phyloP scores from a whole-genome alignment of 2,888 invertebrate genomes.

The Lasioglossum lativentre region DNA sequence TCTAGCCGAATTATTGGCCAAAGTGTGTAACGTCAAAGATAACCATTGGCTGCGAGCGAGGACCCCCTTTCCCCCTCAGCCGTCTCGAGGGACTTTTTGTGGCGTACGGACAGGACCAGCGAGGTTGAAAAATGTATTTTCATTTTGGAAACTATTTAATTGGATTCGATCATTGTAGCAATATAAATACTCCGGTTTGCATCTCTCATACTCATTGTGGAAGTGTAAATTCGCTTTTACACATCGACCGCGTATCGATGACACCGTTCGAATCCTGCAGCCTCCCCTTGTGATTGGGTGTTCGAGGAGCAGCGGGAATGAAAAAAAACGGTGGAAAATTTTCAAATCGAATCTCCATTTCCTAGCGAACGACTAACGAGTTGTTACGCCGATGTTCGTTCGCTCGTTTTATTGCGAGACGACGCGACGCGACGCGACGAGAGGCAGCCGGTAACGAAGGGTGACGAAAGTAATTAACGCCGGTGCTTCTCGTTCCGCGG shows the following conservation, averaged over 20 bases:
- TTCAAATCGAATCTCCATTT: not conserved
- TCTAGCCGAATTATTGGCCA: too few species aligned
- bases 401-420: conserved; percentile 21
- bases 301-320: not conserved
- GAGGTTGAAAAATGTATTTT: too few species aligned
- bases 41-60: too few species aligned
- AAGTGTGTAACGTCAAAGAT: too few species aligned
- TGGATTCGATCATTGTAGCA: too few species aligned
- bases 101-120: too few species aligned
- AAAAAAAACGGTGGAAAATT: not conserved
- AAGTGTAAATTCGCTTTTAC: not conserved
- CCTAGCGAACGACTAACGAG: not conserved
- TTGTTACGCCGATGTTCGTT: not conserved
- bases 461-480: conserved; percentile 56
- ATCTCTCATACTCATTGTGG: too few species aligned
- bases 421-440: not conserved
- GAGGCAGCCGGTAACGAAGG: conserved; percentile 31
- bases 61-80: too few species aligned
- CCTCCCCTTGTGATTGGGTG: not conserved
- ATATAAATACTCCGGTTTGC: too few species aligned
- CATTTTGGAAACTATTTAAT: too few species aligned
- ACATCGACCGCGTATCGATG: not conserved
- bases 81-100: too few species aligned
- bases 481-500: conserved; percentile 41
- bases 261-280: not conserved